Conservation (phyloP, 2,797 vertebrate species). For the Hyperoplus immaculatus region DNA sequence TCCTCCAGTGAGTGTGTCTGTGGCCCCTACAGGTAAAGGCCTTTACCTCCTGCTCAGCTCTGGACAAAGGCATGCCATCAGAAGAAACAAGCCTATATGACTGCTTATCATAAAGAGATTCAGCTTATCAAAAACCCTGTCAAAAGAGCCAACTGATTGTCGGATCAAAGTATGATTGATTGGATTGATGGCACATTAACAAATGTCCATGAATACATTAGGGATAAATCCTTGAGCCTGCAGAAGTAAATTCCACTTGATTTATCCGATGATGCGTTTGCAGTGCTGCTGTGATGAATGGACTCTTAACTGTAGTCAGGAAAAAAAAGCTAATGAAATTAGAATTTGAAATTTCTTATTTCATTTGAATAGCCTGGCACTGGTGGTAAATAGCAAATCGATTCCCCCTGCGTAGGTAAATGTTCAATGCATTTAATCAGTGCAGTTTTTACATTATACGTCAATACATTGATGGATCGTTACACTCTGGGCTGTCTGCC, state of each 20-base stretch:
- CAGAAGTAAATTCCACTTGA: slow-evolving; percentile 62
- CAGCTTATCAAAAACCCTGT: slow-evolving; percentile 36
- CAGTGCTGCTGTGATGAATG: slow-evolving; percentile 73
- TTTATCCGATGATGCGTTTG: slow-evolving; percentile 68
- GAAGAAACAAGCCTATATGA: slow-evolving; percentile 16
- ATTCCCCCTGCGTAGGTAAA: slow-evolving; percentile 44
- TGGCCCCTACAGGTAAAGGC: background rate
- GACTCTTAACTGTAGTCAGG: slow-evolving; percentile 59
- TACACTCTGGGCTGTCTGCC: slow-evolving; percentile 27
- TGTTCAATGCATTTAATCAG: slow-evolving; percentile 58
- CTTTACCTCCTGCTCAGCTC: slow-evolving; percentile 22
- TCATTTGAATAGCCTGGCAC: slow-evolving; percentile 69
- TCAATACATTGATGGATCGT: slow-evolving; percentile 44
- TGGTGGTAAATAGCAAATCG: slow-evolving; percentile 54
- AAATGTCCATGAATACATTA: slow-evolving; percentile 56
- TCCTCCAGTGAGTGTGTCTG: slow-evolving; percentile 38
- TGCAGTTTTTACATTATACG: slow-evolving; percentile 55
- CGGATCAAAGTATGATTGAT: slow-evolving; percentile 62
- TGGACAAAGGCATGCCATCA: slow-evolving; percentile 21
- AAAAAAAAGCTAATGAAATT: slow-evolving; percentile 79
- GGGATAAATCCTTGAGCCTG: slow-evolving; percentile 67
- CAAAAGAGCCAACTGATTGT: slow-evolving; percentile 12
- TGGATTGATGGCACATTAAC: slow-evolving; percentile 65
- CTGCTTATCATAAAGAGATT: slow-evolving; percentile 39
- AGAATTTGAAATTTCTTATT: slow-evolving; percentile 76